A percentile compares a stretch with the other conserved stretches of the same genome.
These are phyloP conservation scores for Rhodinocichla rosea DNA, from an alignment of 2,113 vertebrate species.

Conservation along the genomic window DNA sequence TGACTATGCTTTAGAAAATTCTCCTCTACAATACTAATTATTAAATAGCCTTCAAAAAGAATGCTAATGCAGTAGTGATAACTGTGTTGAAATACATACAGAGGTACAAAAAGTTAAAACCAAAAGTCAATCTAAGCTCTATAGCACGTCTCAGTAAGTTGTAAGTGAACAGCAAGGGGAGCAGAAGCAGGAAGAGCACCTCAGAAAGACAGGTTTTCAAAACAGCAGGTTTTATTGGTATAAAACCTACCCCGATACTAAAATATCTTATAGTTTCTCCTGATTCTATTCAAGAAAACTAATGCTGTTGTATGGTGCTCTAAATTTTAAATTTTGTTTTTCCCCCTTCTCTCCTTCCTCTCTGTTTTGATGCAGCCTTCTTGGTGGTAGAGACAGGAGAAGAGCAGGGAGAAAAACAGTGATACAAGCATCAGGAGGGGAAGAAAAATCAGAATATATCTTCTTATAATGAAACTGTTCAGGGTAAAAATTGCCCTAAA, in stretches of 20 bases:
- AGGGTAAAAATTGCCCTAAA: not conserved
- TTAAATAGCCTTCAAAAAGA: not conserved
- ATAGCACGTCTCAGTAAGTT: not conserved
- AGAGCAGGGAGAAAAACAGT: not conserved
- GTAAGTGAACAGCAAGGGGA: not conserved
- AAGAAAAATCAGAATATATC: fast-evolving
- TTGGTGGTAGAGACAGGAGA: not conserved
- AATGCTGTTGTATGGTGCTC: not conserved
- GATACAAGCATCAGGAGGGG: fast-evolving
- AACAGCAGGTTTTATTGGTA: not conserved
- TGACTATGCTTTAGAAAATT: not conserved
- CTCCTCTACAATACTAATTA: not conserved
- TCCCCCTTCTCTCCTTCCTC: not conserved
- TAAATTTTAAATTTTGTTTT: not conserved
- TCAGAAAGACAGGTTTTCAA: not conserved
- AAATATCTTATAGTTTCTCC: not conserved
- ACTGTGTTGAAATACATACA: not conserved
- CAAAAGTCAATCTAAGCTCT: not conserved
- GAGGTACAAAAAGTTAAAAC: not conserved
- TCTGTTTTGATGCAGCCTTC: not conserved
- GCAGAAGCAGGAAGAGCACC: not conserved
- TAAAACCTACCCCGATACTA: not conserved
- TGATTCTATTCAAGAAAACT: not conserved
- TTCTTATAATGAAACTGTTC: not conserved
- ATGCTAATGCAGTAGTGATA: not conserved